Evolutionary conservation across 2,113 vertebrate genomes (phyloP).

Genomic region (Octodon degus): DNA sequence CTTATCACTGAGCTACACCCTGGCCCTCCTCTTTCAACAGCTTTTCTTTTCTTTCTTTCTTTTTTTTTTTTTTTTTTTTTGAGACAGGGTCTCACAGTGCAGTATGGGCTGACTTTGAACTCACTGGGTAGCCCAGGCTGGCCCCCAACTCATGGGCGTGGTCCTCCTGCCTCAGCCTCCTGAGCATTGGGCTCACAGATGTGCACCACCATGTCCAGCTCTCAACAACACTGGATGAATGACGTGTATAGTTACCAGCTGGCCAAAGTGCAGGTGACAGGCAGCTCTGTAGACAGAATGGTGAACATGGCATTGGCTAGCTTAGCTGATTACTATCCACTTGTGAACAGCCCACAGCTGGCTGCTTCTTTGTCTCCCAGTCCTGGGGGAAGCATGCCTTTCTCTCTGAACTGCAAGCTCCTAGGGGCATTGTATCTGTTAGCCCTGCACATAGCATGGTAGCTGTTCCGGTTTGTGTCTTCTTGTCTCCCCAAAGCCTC

Average conservation of each 20-base stretch:
- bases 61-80: not conserved
- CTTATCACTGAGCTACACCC: not conserved
- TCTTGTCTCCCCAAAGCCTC: no score
- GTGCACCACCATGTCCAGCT: not conserved
- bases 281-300: slow-evolving; percentile 2
- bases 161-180: not conserved
- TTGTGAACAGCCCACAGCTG: not conserved
- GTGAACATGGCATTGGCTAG: not conserved
- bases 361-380: not conserved
- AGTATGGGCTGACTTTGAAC: not conserved
- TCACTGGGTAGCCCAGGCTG: not conserved
- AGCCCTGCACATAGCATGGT: not conserved
- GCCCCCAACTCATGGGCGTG: not conserved
- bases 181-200: not conserved
- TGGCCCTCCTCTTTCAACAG: not conserved
- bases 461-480: not conserved
- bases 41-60: not conserved
- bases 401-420: not conserved
- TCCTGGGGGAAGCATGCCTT: not conserved
- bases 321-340: slow-evolving; percentile 33
- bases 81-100: not conserved
- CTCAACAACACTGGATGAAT: not conserved
- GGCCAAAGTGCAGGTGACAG: slow-evolving; percentile 28
- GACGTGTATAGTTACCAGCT: not conserved
- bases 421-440: not conserved